Conservation (phyloP, 1,140 invertebrate genomes). For the Caenorhabditis brenneri region DNA sequence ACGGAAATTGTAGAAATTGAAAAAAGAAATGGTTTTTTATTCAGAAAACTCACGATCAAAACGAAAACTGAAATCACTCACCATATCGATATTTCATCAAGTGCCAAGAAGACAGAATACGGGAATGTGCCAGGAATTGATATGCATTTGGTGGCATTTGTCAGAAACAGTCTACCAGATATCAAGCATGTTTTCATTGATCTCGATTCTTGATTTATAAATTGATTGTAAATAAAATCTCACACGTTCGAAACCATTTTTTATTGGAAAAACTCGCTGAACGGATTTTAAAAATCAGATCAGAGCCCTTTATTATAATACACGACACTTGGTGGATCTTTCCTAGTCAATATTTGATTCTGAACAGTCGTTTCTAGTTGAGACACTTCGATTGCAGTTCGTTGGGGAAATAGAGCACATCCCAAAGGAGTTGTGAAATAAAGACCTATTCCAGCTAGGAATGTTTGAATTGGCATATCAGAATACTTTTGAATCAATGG, state of each 20-base stretch:
- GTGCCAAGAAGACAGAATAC: not conserved
- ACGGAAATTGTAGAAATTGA: too few relatives aligned
- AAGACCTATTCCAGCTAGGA: constrained; percentile 56
- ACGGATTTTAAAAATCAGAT: not conserved
- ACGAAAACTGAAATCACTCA: not conserved
- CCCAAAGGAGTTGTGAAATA: constrained; percentile 64
- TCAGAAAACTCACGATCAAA: not conserved
- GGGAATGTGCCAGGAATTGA: not conserved
- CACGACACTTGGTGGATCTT: constrained; percentile 37
- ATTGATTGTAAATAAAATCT: not conserved
- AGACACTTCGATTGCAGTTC: constrained; percentile 56
- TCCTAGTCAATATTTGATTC: not conserved
- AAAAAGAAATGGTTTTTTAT: not conserved
- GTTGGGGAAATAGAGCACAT: constrained; percentile 68
- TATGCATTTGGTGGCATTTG: not conserved
- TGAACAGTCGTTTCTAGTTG: constrained; percentile 10
- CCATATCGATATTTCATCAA: not conserved
- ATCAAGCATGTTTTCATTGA: constrained; percentile 7
- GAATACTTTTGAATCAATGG: not conserved
- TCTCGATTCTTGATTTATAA: not conserved
- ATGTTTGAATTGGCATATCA: constrained; percentile 55
- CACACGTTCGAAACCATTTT: not conserved
- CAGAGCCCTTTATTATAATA: constrained; percentile 56
- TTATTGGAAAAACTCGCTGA: too few relatives aligned
- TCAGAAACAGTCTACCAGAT: not conserved